Evolutionary conservation across 2,113 vertebrate species (phyloP).

Genomic region (Ibidorhyncha struthersii): DNA sequence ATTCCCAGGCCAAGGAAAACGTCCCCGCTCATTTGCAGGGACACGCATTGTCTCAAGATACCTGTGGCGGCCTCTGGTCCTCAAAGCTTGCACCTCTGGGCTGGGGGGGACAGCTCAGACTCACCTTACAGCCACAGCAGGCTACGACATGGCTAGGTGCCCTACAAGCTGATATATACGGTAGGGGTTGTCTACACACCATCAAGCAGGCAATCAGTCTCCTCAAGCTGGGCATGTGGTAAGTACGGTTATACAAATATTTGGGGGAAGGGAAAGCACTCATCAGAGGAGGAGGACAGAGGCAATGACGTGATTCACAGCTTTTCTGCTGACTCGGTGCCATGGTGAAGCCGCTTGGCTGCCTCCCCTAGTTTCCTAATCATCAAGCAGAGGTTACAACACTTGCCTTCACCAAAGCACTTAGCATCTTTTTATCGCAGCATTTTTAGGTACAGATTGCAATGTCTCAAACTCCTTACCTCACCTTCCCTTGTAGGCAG

Average conservation of each 20-base stretch:
- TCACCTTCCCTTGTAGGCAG: not conserved
- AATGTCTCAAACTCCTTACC: not conserved
- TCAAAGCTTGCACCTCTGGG: not conserved
- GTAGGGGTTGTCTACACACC: not conserved
- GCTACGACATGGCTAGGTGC: not conserved
- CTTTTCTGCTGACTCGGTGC: slow-evolving; percentile 27
- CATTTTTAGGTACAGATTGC: too few relatives aligned
- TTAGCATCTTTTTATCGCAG: not conserved
- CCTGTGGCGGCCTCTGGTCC: not conserved
- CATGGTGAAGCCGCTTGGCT: not conserved
- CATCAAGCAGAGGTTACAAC: not conserved
- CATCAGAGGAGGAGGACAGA: not conserved
- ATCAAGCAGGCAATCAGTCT: not conserved
- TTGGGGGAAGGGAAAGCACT: not conserved
- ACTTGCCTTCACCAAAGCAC: not conserved
- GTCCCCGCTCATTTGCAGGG: not conserved
- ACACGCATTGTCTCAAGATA: not conserved
- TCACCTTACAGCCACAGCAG: not conserved
- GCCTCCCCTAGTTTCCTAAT: not conserved
- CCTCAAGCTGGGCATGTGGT: not conserved
- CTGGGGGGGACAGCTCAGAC: not conserved
- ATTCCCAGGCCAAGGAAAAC: not conserved
- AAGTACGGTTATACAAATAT: not conserved
- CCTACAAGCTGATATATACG: not conserved
- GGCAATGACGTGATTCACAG: not conserved